Conservation (phyloP, 2,797 vertebrate species). For the Chelon labrosus region DNA sequence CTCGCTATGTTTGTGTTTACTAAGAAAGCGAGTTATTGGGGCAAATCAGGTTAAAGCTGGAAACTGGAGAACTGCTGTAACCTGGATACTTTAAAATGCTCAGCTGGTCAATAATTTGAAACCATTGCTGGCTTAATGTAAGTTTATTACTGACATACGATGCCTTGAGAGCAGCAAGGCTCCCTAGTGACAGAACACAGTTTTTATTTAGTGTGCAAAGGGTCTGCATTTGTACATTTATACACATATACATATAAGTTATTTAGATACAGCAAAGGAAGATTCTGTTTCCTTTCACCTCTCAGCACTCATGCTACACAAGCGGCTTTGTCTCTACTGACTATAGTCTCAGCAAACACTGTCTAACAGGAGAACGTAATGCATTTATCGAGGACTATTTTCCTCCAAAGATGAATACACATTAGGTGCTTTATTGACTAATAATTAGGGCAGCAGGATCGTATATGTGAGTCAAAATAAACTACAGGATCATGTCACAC, state of each 20-base stretch:
- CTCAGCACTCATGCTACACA: neutral
- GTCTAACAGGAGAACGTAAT: neutral
- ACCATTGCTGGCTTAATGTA: neutral
- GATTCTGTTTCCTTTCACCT: neutral
- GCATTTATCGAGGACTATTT: neutral
- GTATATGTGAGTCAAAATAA: neutral
- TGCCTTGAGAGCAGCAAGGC: neutral
- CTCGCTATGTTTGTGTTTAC: neutral
- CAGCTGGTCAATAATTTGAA: constrained; percentile 7
- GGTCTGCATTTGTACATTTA: too few species aligned
- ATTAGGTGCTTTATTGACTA: neutral
- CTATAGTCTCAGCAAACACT: neutral
- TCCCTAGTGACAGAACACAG: neutral
- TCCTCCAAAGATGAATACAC: too few species aligned
- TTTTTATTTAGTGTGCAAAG: neutral
- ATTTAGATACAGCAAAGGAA: neutral
- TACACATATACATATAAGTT: neutral
- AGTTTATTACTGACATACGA: constrained; percentile 6
- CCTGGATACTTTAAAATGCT: constrained; percentile 5
- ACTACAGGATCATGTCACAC: neutral
- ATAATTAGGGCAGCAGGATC: neutral
- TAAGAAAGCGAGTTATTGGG: neutral
- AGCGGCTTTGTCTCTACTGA: too few species aligned
- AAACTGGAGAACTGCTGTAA: constrained; percentile 20
- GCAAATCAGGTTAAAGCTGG: constrained; percentile 27